Conservation (phyloP, 2,888 invertebrate genomes). For the Patella pellucida region DNA sequence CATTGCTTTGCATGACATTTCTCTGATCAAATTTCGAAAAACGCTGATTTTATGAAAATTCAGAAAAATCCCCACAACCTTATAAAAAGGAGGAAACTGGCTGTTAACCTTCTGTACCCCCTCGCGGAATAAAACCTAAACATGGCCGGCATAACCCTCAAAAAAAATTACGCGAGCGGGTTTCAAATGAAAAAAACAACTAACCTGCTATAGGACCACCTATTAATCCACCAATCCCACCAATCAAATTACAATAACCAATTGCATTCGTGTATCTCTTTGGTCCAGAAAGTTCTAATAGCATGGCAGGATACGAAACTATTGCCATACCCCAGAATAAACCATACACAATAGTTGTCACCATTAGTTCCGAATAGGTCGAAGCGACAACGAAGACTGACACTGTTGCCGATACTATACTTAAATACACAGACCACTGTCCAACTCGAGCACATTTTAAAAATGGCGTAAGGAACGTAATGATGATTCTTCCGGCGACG, state of each 20-base stretch:
- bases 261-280: constrained; percentile 5
- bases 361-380: not conserved
- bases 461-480: not conserved
- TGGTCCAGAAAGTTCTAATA: not conserved
- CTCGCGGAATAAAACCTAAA: too few species aligned
- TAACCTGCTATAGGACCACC: not conserved
- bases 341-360: not conserved
- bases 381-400: not conserved
- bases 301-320: not conserved
- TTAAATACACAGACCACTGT: not conserved
- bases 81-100: too few species aligned
- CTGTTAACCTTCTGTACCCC: too few species aligned
- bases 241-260: not conserved
- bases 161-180: too few species aligned
- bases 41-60: too few species aligned
- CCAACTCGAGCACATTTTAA: not conserved
- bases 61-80: too few species aligned
- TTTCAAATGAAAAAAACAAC: too few species aligned
- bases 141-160: too few species aligned
- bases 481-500: not conserved
- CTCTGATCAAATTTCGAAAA: too few species aligned
- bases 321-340: not conserved
- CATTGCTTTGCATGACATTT: too few species aligned
- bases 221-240: not conserved
- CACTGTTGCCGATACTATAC: not conserved